Percentiles rank a stretch among this genome's conserved stretches.
Evolutionary conservation across 2,888 invertebrate genomes (phyloP).

Genomic region (Sabellastarte sp.): DNA sequence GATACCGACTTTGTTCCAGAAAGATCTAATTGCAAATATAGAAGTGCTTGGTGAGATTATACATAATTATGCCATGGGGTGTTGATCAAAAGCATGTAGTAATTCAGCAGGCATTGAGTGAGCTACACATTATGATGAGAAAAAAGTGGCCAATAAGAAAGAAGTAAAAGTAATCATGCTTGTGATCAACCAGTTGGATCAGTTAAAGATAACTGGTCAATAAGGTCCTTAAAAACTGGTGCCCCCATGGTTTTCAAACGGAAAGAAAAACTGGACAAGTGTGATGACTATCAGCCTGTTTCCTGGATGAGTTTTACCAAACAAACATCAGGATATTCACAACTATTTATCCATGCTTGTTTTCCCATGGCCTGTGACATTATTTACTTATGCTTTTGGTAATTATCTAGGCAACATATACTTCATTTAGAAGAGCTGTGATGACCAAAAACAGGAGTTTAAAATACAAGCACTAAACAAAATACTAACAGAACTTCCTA

Average conservation of each 20-base stretch:
- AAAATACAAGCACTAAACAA: background rate
- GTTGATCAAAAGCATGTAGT: no score
- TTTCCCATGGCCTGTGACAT: background rate
- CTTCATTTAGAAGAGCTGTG: background rate
- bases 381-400: background rate
- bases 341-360: background rate
- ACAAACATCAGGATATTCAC: background rate
- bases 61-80: no score
- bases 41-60: no score
- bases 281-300: no score
- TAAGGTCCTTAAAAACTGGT: background rate
- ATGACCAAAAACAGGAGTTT: background rate
- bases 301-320: no score
- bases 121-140: no score
- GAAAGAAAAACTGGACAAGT: no score
- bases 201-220: background rate
- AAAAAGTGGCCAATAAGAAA: no score
- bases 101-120: no score
- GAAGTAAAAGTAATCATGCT: no score
- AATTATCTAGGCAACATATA: background rate
- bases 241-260: background rate
- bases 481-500: background rate
- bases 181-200: conserved; percentile 2
- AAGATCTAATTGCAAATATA: no score
- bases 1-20: no score